Evolutionary conservation across 1,140 invertebrate species (phyloP).

Genomic region (Drosophila azteca): DNA sequence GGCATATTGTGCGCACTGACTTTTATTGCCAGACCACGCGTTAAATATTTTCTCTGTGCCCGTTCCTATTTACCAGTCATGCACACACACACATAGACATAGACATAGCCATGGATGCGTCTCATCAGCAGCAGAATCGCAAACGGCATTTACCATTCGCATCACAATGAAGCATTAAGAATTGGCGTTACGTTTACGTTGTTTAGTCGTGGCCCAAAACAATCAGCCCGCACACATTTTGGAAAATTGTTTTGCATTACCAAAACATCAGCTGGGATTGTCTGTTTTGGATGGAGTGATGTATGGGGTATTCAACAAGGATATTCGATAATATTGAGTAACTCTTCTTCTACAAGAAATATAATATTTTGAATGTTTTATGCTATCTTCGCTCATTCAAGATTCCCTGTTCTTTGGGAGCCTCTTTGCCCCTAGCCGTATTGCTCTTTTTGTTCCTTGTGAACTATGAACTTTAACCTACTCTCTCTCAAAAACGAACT

Average conservation of each 20-base stretch:
- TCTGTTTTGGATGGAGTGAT: too few species aligned
- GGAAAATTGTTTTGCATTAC: background rate
- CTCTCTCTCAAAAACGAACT: background rate
- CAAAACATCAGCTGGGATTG: too few species aligned
- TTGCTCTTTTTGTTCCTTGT: background rate
- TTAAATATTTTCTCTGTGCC: conserved; percentile 55
- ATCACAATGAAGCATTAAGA: conserved; percentile 14
- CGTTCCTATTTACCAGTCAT: too few species aligned
- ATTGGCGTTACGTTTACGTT: background rate
- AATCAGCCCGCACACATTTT: conserved; percentile 24
- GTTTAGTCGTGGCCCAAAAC: conserved; percentile 23
- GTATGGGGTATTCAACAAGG: too few species aligned
- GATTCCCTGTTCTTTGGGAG: too few species aligned
- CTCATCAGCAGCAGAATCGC: conserved; percentile 20
- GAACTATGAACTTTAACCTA: background rate
- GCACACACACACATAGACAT: conserved; percentile 24
- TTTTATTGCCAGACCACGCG: conserved; percentile 52
- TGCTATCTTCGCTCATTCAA: too few species aligned
- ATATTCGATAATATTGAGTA: too few species aligned
- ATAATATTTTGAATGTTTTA: too few species aligned
- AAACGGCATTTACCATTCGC: conserved; percentile 34
- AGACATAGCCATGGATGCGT: conserved; percentile 42
- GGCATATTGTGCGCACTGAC: conserved; percentile 57
- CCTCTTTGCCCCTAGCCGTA: too few species aligned
- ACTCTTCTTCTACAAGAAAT: too few species aligned